These are phyloP conservation scores for Elgaria multicarinata DNA, from an alignment of 2,113 vertebrate species.

Conservation along the genomic window DNA sequence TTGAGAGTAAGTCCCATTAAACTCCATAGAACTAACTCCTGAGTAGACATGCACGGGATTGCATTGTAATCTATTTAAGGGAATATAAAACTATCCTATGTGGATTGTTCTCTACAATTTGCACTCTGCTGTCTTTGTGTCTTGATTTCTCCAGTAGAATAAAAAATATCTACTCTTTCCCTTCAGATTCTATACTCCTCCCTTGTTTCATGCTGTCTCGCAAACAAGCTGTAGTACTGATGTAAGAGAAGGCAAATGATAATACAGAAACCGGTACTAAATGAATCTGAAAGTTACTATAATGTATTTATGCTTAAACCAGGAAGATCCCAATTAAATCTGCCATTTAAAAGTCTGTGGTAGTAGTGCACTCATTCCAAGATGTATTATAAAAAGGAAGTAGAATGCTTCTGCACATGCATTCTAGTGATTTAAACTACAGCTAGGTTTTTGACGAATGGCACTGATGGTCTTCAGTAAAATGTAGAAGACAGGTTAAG, in stretches of 20 bases:
- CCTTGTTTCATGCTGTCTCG: background rate
- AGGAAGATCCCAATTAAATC: conserved; percentile 14
- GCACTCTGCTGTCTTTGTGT: background rate
- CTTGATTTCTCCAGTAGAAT: background rate
- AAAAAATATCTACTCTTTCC: background rate
- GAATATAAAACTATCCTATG: background rate
- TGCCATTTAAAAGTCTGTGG: conserved; percentile 20
- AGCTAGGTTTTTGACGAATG: conserved; percentile 9
- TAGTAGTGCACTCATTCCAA: background rate
- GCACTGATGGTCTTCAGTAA: background rate
- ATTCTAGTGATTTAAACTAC: background rate
- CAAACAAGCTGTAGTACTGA: background rate
- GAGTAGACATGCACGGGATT: background rate
- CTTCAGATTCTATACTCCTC: background rate
- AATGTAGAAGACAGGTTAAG: conserved; percentile 6
- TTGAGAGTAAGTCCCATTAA: background rate
- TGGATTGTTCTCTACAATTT: background rate
- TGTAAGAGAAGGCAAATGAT: conserved; percentile 30
- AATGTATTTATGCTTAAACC: background rate
- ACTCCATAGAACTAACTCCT: background rate
- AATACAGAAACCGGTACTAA: conserved; percentile 4
- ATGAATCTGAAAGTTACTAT: conserved; percentile 36
- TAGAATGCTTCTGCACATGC: background rate
- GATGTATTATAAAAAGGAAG: background rate
- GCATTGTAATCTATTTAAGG: background rate